Percentiles rank a stretch among this genome's conserved stretches.
These are phyloP conservation scores for Synergus gifuensis DNA, from an alignment of 2,888 invertebrate genomes.

Conservation along the genomic window DNA sequence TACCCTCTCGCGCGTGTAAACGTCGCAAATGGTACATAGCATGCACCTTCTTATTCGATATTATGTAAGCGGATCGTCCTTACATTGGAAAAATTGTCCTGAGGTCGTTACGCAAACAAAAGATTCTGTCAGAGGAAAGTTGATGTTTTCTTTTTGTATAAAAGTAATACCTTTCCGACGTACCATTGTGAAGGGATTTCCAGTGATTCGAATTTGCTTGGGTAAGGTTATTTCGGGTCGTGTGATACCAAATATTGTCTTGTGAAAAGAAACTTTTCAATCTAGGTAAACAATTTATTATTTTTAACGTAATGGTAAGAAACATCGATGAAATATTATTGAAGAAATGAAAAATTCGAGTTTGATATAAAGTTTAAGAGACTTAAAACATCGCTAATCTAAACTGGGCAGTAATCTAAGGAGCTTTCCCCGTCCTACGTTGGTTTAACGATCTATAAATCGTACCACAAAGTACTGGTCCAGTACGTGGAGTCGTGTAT, in stretches of 20 bases:
- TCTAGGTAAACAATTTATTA: too few species aligned
- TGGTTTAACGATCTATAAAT: conserved; percentile 71
- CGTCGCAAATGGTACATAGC: conserved; percentile 41
- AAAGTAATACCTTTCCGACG: too few species aligned
- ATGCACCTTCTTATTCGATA: conserved; percentile 34
- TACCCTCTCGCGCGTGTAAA: conserved; percentile 42
- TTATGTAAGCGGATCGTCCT: conserved; percentile 40
- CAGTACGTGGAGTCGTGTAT: conserved; percentile 32
- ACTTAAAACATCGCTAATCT: neutral
- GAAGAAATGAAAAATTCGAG: too few species aligned
- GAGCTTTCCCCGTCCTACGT: conserved; percentile 63
- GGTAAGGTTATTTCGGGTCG: too few species aligned
- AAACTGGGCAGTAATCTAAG: conserved; percentile 54
- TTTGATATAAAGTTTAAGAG: too few species aligned
- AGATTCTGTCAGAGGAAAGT: neutral
- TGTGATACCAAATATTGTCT: too few species aligned
- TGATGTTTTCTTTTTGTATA: neutral
- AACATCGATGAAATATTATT: too few species aligned
- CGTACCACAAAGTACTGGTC: conserved; percentile 63
- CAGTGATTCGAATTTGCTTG: too few species aligned
- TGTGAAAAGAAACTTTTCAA: too few species aligned
- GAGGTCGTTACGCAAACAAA: conserved; percentile 2
- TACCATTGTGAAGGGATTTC: too few species aligned
- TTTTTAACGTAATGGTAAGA: too few species aligned
- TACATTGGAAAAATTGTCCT: conserved; percentile 3